Base-by-base conservation (phyloP, 1,140 invertebrate species). In the Platorchestia sp. region DNA sequence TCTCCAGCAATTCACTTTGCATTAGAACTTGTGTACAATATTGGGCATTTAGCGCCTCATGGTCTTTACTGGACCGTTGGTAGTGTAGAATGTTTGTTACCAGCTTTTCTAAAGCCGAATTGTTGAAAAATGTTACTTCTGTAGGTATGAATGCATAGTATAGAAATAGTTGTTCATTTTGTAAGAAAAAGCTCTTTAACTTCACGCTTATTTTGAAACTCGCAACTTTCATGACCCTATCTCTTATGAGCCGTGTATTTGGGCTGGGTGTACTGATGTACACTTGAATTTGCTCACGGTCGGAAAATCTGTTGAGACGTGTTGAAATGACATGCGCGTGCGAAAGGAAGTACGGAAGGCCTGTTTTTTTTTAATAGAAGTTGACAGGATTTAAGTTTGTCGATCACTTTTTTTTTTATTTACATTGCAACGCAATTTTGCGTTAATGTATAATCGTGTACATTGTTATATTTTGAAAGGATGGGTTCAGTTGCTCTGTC, bases 121-220 rank as follows among this genome's bases (percentile, higher is more conserved):
- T 75, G 59, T 75, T 75, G 59, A 75, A 75, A 75, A 75, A 75
- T 75, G 59, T 75, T 75, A 75, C 59, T 75, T 36, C 59, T 75
- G 59, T 75, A 75, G 59, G 36, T 75, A 75, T 75, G 3, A 75
- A 75, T 75, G 59, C 10, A 27, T 36, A 75, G 59, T 75, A 27
- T 75, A 75, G 59, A 22, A 3, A 51, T 51, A 51, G 59, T 36
- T 75, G 59, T 36, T 75, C 14, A 75, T 75, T 75, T 75, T 75
- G 7, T 75, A 75, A 75, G 59, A 75, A 75, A 22, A 22, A 10
- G 10, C 59, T 75, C 59, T 75, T 75, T 75, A 75, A 75, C 59
- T 22, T 75, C 10, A 75, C 27, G 27, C 36, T 75, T 75, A 22
- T 1, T 36, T 75, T 36, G 27, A 3, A 27, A 75, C 59, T 75